These are phyloP conservation scores for Menidia beryllina DNA, from an alignment of 2,113 vertebrate genomes.

Conservation along the genomic window DNA sequence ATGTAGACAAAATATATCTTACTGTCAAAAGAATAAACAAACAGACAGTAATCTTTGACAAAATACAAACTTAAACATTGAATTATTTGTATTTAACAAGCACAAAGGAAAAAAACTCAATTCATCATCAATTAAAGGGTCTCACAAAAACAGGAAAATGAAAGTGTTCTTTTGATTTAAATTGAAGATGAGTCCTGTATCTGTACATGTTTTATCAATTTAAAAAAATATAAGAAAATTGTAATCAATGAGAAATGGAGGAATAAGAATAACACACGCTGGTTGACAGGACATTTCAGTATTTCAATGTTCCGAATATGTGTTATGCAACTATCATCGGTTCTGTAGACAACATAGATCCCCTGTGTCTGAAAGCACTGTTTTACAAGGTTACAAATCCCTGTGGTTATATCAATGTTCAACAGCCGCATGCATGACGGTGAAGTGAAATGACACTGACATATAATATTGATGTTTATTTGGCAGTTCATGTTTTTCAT, in stretches of 20 bases:
- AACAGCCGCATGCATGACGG: constrained; percentile 11
- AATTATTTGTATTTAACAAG: too few relatives aligned
- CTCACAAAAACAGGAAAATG: too few relatives aligned
- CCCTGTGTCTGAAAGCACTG: constrained; percentile 26
- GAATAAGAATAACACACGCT: neutral
- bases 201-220: neutral
- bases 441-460: constrained; percentile 22
- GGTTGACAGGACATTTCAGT: neutral
- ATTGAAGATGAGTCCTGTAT: too few relatives aligned
- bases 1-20: too few relatives aligned
- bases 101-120: too few relatives aligned
- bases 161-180: too few relatives aligned
- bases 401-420: constrained; percentile 35
- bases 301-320: neutral
- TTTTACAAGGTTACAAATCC: constrained; percentile 48
- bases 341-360: constrained; percentile 5
- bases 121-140: too few relatives aligned
- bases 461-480: constrained; percentile 52
- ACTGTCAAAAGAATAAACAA: neutral
- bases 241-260: neutral
- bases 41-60: neutral
- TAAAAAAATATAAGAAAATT: neutral
- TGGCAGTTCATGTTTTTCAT: constrained; percentile 35
- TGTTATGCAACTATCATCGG: neutral
- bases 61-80: too few relatives aligned